These are phyloP conservation scores for Corythornis cristatus DNA, from an alignment of 2,113 vertebrate genomes.

Conservation along the genomic window DNA sequence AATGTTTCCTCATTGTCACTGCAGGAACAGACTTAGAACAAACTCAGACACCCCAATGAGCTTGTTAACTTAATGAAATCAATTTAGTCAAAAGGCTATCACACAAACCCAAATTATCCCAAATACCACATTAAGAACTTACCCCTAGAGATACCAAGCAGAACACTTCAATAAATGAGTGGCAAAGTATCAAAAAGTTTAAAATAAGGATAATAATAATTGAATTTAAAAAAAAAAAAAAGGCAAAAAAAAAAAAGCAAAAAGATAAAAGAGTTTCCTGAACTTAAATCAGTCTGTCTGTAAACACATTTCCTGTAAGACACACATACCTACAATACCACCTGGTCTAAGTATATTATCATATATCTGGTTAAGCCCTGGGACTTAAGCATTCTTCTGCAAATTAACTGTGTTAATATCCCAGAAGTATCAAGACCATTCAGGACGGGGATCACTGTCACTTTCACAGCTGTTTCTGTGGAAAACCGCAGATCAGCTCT, in stretches of 20 bases:
- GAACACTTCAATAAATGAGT: fast-evolving
- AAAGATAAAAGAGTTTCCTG: not conserved
- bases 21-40: not conserved
- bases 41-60: not conserved
- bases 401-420: fast-evolving
- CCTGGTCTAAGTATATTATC: not conserved
- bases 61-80: not conserved
- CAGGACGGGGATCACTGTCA: fast-evolving
- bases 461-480: fast-evolving
- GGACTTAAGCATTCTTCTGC: not conserved
- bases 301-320: not conserved
- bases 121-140: not conserved
- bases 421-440: fast-evolving
- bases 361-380: not conserved
- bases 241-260: too few relatives aligned
- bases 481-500: not conserved
- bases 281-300: not conserved
- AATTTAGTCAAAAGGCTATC: not conserved
- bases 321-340: not conserved
- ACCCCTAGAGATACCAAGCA: not conserved
- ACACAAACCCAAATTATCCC: not conserved
- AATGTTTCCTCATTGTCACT: not conserved
- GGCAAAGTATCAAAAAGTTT: not conserved
- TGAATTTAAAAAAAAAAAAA: too few relatives aligned
- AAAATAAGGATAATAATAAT: not conserved